Evolutionary conservation across 2,113 vertebrate species (phyloP), one percentile per base, ranked within the genome.

Genomic region (Tetrax tetrax): DNA sequence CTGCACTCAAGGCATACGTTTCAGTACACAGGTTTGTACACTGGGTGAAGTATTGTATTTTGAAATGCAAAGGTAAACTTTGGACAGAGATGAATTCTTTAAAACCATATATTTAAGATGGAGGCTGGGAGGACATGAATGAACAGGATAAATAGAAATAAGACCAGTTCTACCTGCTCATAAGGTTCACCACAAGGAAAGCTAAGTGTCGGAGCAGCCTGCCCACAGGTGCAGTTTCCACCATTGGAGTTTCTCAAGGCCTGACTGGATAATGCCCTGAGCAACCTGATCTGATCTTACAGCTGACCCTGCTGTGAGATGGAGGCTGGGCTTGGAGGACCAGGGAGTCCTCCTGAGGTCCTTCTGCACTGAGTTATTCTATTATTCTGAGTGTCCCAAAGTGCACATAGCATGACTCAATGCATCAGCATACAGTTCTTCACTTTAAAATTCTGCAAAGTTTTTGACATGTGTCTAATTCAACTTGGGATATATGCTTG

Each of bases 141-240:
- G 28, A 66, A 33, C 1, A 2, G 51, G 4, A 56, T 60, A 65
- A 90, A 45, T 12, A 33, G 56, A 54, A 65, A 28, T 24, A 48
- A 43, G n/a, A 69, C 7, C 20, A 31, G 27, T 31, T 87, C 33
- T 38, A n/a, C 21, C 21, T 50, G 63, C 17, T 59, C 5, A 2
- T 51, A 5, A 76, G 54, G 13, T 20, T 75, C 57, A 56, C 27
- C 38, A 7, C 15, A 23, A 66, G 29, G 38, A 38, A 54, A 50
- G 43, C 38, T 20, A 25, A 35, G 45, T 19, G 1, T 2, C 60
- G 60, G 31, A 56, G 19, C 35, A 54, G 54, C 27, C n/a, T 21
- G 1, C 37, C 13, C 57, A 25, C 16, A 33, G 83, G 5, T 69
- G 27, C 3, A 0, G 0, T 12, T 27, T 53, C 43, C 7, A 4